A percentile compares a stretch with the other conserved stretches of the same genome.
phyloP scores from a whole-genome alignment of 2,888 invertebrate genomes.

The Sphecodes monilicornis region DNA sequence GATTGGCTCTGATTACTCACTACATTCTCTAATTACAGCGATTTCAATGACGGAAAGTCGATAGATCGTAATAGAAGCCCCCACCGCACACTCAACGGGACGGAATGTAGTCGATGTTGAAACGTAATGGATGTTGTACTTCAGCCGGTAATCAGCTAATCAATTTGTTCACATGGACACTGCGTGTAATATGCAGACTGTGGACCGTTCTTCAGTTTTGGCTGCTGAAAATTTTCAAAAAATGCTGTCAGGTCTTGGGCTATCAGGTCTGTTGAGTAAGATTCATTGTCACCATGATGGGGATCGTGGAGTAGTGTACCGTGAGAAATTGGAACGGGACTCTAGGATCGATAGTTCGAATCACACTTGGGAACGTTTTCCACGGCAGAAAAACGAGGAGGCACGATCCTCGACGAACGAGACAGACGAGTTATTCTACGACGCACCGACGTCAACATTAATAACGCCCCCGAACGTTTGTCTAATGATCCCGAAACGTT shows the following conservation, averaged over 20 bases:
- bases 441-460: constrained; percentile 66
- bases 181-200: no score
- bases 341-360: constrained; percentile 56
- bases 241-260: no score
- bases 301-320: constrained; percentile 43
- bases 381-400: constrained; percentile 54
- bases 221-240: no score
- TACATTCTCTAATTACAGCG: constrained; percentile 32
- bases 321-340: constrained; percentile 46
- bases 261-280: constrained; percentile 30
- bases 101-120: background rate
- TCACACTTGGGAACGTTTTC: constrained; percentile 52
- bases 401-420: constrained; percentile 42
- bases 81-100: background rate
- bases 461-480: constrained; percentile 63
- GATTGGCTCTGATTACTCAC: constrained; percentile 28
- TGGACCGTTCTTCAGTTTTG: no score
- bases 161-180: background rate
- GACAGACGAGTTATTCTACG: constrained; percentile 59
- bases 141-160: background rate
- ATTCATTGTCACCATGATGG: constrained; percentile 36
- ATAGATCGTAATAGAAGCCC: constrained; percentile 2
- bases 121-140: background rate
- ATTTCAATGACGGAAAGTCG: background rate
- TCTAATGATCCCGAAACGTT: constrained; percentile 67